phyloP scores from a whole-genome alignment of 2,113 vertebrate species.

The Takifugu flavidus region DNA sequence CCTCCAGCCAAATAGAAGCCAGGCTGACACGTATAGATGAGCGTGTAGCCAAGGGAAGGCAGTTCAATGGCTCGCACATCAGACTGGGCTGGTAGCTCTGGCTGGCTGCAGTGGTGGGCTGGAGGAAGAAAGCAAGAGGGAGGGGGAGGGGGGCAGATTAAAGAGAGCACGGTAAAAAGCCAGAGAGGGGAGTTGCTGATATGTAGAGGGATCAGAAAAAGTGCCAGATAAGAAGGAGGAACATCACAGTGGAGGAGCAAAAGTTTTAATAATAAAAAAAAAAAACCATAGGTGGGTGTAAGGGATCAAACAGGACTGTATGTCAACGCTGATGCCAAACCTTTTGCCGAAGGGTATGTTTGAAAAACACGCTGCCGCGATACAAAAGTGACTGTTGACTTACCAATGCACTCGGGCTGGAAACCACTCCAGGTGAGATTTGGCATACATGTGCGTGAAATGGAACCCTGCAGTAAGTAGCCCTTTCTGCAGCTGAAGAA shows the following conservation, averaged over 20 bases:
- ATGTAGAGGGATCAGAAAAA: conserved; percentile 1
- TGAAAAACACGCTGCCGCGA: conserved; percentile 1
- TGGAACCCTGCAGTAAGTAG: conserved; percentile 94
- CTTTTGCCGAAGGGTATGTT: conserved; percentile 1
- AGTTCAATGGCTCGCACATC: conserved; percentile 92
- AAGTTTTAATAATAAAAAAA: not conserved
- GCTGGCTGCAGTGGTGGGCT: conserved; percentile 96
- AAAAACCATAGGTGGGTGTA: not conserved
- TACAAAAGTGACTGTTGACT: conserved; percentile 37
- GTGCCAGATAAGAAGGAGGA: conserved; percentile 4
- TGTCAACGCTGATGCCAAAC: not conserved
- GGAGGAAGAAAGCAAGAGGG: conserved; percentile 6
- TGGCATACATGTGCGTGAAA: conserved; percentile 91
- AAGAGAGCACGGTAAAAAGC: conserved; percentile 6
- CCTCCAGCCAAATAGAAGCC: conserved; percentile 93
- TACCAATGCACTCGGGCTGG: conserved; percentile 91
- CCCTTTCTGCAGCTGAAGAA: conserved; percentile 94
- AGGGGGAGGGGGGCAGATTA: not conserved
- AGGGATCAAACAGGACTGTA: not conserved
- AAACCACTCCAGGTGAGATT: conserved; percentile 96
- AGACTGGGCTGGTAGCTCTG: conserved; percentile 86
- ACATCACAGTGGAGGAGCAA: not conserved
- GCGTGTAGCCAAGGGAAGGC: conserved; percentile 94
- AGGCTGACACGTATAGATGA: conserved; percentile 95
- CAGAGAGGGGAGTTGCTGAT: not conserved